phyloP scores from a whole-genome alignment of 1,140 invertebrate genomes.

The Zophobas atratus region DNA sequence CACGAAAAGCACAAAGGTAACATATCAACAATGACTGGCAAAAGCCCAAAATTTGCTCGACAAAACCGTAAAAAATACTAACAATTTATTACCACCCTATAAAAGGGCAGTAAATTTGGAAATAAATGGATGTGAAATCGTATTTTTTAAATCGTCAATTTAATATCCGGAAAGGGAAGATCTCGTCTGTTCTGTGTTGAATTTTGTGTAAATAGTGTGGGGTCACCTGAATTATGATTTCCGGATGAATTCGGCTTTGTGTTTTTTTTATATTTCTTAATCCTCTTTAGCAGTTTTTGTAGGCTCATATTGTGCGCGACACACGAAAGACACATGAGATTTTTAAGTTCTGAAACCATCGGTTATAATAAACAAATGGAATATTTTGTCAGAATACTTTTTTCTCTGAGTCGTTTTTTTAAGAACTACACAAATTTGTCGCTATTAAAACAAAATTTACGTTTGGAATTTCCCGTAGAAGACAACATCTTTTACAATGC shows the following conservation, averaged over 20 bases:
- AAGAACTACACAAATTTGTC: too few relatives aligned
- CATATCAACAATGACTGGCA: slow-evolving; percentile 37
- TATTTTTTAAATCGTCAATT: slow-evolving; percentile 17
- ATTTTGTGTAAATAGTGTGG: slow-evolving; percentile 47
- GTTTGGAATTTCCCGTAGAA: too few relatives aligned
- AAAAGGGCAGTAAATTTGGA: slow-evolving; percentile 1
- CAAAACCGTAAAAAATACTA: slow-evolving; percentile 37
- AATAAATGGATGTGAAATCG: slow-evolving; percentile 3
- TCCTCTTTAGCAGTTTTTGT: not conserved
- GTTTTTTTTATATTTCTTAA: not conserved
- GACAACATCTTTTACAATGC: too few relatives aligned
- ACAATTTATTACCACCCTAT: slow-evolving; percentile 35
- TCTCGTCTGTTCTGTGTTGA: slow-evolving; percentile 30
- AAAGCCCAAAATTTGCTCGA: slow-evolving; percentile 37
- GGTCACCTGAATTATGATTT: slow-evolving; percentile 49
- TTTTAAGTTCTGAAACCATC: too few relatives aligned
- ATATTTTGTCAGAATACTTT: too few relatives aligned
- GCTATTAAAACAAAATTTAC: too few relatives aligned
- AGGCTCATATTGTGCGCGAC: too few relatives aligned
- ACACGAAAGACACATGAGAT: too few relatives aligned
- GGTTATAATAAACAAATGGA: too few relatives aligned
- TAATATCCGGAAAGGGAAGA: slow-evolving; percentile 41
- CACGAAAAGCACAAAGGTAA: slow-evolving; percentile 22
- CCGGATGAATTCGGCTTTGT: slow-evolving; percentile 34
- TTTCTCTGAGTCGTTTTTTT: too few relatives aligned